Percentiles rank a stretch among this genome's conserved stretches.
phyloP scores from a whole-genome alignment of 2,113 vertebrate species.

The Pandion haliaetus region DNA sequence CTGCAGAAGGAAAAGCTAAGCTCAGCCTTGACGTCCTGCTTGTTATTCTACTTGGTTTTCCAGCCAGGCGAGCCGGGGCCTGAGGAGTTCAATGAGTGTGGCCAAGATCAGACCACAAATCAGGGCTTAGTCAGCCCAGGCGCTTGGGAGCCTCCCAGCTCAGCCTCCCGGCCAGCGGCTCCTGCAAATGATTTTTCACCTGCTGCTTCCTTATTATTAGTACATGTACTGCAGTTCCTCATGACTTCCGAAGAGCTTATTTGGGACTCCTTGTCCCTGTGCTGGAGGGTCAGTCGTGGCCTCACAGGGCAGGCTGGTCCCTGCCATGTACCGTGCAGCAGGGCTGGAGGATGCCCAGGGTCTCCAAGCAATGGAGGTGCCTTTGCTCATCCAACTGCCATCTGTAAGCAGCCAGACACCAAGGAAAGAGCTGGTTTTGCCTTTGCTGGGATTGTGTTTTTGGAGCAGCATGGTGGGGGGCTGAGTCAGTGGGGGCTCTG shows the following conservation, averaged over 20 bases:
- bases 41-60: not conserved
- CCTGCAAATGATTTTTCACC: not conserved
- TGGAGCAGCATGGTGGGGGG: too few relatives aligned
- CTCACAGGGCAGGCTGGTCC: not conserved
- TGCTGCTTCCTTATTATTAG: slow-evolving; percentile 31
- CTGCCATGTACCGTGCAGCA: fast-evolving
- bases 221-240: not conserved
- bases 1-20: not conserved
- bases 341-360: not conserved
- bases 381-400: not conserved
- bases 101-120: not conserved
- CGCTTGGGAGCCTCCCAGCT: not conserved
- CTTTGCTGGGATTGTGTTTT: not conserved
- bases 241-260: not conserved
- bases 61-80: not conserved
- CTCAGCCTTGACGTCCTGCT: not conserved
- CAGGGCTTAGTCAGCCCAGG: not conserved
- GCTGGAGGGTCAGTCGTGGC: not conserved
- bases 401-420: not conserved
- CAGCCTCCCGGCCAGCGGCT: not conserved
- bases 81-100: fast-evolving
- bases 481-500: too few relatives aligned
- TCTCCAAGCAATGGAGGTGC: not conserved
- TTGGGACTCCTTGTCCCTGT: not conserved
- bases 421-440: not conserved